Conservation (phyloP, 92 coral and sea anemone genomes). For the Galaxea fascicularis region DNA sequence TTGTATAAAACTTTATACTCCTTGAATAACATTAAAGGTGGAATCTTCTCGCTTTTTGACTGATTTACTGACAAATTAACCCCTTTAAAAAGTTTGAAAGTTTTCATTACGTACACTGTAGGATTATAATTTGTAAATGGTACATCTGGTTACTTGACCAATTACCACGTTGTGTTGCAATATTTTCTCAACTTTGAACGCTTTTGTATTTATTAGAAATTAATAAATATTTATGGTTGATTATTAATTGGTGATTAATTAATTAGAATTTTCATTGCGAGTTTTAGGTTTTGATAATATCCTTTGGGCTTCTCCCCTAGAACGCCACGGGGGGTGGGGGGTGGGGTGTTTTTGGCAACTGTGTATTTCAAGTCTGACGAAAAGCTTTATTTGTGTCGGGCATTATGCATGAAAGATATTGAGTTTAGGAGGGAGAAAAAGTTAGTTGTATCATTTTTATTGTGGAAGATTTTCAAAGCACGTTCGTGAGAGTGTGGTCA, state of each 20-base stretch:
- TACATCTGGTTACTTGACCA: neutral
- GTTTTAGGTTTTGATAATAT: neutral
- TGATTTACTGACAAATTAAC: conserved; percentile 46
- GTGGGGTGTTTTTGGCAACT: too few relatives aligned
- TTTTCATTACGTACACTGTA: neutral
- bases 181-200: neutral
- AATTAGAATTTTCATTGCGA: neutral
- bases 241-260: neutral
- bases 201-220: neutral
- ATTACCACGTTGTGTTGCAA: neutral
- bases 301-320: neutral
- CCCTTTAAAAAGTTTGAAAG: conserved; percentile 8
- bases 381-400: too few relatives aligned
- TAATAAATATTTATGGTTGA: neutral
- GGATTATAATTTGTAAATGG: neutral
- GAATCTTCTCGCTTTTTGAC: neutral
- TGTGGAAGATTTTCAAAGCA: too few relatives aligned
- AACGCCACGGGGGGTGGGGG: too few relatives aligned
- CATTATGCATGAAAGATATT: too few relatives aligned
- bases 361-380: too few relatives aligned
- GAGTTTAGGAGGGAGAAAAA: too few relatives aligned
- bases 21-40: neutral
- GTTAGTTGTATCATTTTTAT: too few relatives aligned
- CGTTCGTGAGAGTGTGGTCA: too few relatives aligned
- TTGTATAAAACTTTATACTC: neutral